phyloP scores from a whole-genome alignment of 2,888 invertebrate genomes.

The Cryptophagus acutangulus region DNA sequence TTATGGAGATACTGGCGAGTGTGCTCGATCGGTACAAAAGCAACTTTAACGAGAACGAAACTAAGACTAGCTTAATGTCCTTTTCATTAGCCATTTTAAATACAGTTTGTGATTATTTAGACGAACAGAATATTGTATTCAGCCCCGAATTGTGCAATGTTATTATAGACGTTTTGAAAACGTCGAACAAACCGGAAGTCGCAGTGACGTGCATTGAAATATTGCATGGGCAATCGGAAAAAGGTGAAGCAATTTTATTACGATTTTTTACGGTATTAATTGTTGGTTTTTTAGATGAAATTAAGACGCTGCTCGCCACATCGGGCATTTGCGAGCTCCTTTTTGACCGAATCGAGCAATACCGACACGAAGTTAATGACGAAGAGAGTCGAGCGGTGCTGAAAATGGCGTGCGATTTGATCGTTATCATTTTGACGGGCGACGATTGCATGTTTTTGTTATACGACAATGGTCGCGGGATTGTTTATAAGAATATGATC shows the following conservation, averaged over 20 bases:
- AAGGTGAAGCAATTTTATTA: slow-evolving; percentile 52
- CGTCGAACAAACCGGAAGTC: slow-evolving; percentile 65
- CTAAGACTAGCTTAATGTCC: slow-evolving; percentile 50
- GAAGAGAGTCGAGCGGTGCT: slow-evolving; percentile 65
- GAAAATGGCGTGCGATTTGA: slow-evolving; percentile 81
- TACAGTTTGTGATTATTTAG: slow-evolving; percentile 59
- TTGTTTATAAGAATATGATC: slow-evolving; percentile 66
- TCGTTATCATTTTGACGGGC: slow-evolving; percentile 75
- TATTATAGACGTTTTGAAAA: slow-evolving; percentile 59
- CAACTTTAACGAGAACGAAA: slow-evolving; percentile 54
- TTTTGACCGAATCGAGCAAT: slow-evolving; percentile 67
- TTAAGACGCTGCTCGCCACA: slow-evolving; percentile 70
- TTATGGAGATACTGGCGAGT: slow-evolving; percentile 52
- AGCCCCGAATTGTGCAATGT: slow-evolving; percentile 37
- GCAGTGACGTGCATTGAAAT: slow-evolving; percentile 73
- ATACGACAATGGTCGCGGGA: slow-evolving; percentile 71
- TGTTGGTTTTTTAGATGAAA: slow-evolving; percentile 68
- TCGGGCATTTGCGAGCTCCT: slow-evolving; percentile 73
- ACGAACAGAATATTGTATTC: slow-evolving; percentile 49
- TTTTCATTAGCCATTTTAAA: slow-evolving; percentile 58
- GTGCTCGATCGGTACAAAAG: slow-evolving; percentile 52
- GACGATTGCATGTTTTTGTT: slow-evolving; percentile 83
- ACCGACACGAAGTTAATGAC: slow-evolving; percentile 57
- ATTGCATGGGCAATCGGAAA: slow-evolving; percentile 70
- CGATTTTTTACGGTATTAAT: no score